Percentiles rank a stretch among this genome's conserved stretches.
phyloP scores from a whole-genome alignment of 37 sponge, comb jelly and placozoan genomes.

The Ianthella basta region DNA sequence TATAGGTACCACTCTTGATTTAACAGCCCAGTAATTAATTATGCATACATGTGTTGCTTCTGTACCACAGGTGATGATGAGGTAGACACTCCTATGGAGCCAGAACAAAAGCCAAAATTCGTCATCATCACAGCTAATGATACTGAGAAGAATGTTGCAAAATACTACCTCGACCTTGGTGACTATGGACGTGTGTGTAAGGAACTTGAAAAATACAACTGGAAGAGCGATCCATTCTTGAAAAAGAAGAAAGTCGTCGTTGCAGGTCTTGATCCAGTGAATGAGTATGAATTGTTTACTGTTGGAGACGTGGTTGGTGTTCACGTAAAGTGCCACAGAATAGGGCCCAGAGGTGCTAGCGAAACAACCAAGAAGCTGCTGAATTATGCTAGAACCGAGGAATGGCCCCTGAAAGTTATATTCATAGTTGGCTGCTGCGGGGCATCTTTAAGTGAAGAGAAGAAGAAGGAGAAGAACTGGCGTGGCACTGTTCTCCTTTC shows the following conservation, averaged over 20 bases:
- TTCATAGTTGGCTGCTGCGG: slow-evolving; percentile 15
- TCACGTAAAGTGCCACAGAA: not conserved
- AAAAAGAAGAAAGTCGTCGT: not conserved
- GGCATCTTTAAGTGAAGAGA: not conserved
- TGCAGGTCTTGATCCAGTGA: not conserved
- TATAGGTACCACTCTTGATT: too few relatives aligned
- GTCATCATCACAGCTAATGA: slow-evolving; percentile 7
- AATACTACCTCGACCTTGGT: not conserved
- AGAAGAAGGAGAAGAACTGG: too few relatives aligned
- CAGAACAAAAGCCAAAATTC: not conserved
- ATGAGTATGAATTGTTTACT: not conserved
- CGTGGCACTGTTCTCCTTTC: too few relatives aligned
- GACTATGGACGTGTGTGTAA: not conserved
- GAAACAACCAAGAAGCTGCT: not conserved
- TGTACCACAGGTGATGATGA: too few relatives aligned
- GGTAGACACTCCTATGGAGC: too few relatives aligned
- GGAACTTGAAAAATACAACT: not conserved
- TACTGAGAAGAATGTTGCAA: not conserved
- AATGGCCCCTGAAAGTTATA: slow-evolving; percentile 10
- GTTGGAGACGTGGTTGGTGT: not conserved
- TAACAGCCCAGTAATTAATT: too few relatives aligned
- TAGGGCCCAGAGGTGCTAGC: not conserved
- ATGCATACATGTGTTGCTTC: too few relatives aligned
- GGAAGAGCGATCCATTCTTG: not conserved
- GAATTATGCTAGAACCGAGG: not conserved